Conservation (phyloP, 2,888 invertebrate genomes). For the Allolobophora icterica region DNA sequence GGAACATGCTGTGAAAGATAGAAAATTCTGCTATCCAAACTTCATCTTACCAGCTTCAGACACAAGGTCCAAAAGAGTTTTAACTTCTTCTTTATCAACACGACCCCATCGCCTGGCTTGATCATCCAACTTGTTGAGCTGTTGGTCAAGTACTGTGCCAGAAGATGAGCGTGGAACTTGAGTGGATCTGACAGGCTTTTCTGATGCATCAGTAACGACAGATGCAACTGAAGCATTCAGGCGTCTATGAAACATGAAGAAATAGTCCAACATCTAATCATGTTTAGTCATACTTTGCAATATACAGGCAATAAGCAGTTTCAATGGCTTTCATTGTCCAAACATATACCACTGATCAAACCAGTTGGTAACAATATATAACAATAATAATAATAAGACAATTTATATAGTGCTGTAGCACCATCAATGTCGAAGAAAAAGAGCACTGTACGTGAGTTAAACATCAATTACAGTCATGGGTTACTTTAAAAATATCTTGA, state of each 20-base stretch:
- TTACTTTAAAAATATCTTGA: no score
- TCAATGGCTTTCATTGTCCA: not conserved
- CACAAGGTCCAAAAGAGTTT: constrained; percentile 37
- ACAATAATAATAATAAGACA: no score
- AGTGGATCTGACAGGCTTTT: not conserved
- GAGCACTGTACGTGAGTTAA: no score
- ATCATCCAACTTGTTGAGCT: constrained; percentile 39
- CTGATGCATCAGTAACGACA: not conserved
- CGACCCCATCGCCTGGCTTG: constrained; percentile 43
- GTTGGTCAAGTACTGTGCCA: constrained; percentile 14
- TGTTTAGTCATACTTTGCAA: not conserved
- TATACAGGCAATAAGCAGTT: not conserved
- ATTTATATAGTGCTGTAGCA: no score
- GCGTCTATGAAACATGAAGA: not conserved
- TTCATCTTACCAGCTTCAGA: not conserved
- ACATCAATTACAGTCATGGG: no score
- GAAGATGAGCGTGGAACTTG: not conserved
- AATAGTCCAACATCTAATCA: not conserved
- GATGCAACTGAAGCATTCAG: not conserved
- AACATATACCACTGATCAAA: not conserved
- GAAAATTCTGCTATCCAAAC: not conserved
- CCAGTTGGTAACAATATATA: no score
- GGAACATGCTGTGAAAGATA: no score
- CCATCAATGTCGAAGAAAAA: no score
- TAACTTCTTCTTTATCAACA: constrained; percentile 41